Evolutionary conservation across 64 coral and sea anemone species (phyloP), one percentile per base, ranked within the genome.

Genomic region (Stichodactyla helianthus): DNA sequence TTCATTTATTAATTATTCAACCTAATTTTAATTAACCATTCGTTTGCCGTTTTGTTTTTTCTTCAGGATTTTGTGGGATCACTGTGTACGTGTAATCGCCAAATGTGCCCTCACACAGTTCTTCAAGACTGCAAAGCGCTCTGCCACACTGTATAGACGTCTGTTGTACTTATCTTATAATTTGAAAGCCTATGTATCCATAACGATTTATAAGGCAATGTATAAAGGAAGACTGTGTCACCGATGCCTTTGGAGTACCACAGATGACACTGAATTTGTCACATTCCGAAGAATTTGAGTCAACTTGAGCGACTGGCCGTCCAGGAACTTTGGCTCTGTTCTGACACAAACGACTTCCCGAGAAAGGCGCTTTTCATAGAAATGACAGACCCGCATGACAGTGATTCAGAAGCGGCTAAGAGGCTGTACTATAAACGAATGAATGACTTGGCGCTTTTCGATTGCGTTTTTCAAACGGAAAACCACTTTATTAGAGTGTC

Each of bases 231-330:
- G 62, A 13, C 62, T 65, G 62, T 5, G 22, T 65, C 56, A 65
- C 20, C 18, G 22, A 65, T 65, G 22, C 68, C 12, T 7, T 11
- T 31, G 22, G 68, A 26, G 68, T 74, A 74, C 0, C 2, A 0
- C 25, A 20, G 0, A 31, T 11, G 12, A 74, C 12, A 74, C 9
- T 5, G 8, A 74, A 31, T 11, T 31, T 1, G 27, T 74, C 68
- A 64, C 56, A 58, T 8, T 58, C 56, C 8, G 18, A 31, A 20
- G 11, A 6, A 28, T 71, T 71, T 71, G 23, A 22, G 22, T 71
- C 67, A 71, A 27, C 68, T 68, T 68, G 68, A 74, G 68, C 68
- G 68, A 74, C 68, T 74, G 26, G 68, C 68, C 68, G 68, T 28
- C 68, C 12, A 74, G 68, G 68, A 74, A 31, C 26, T 74, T 74